Conservation (phyloP, 1,140 invertebrate species). For the Aphelenchoides avenae region DNA sequence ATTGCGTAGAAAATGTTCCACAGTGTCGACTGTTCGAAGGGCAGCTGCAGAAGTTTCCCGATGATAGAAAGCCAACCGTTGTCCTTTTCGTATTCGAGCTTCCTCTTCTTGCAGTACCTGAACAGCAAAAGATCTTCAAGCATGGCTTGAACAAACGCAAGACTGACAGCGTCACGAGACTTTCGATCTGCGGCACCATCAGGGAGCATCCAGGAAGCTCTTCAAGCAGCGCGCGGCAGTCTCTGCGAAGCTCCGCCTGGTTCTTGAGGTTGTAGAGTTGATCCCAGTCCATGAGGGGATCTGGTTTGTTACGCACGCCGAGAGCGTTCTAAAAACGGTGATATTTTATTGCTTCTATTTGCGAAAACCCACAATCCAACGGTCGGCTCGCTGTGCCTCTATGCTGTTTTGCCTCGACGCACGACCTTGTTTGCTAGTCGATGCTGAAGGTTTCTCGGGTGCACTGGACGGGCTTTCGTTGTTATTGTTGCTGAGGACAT, state of each 20-base stretch:
- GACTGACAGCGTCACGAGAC: no score
- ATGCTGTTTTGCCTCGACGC: no score
- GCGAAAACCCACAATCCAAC: no score
- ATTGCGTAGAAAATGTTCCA: conserved; percentile 92
- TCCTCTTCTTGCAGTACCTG: conserved; percentile 82
- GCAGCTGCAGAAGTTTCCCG: conserved; percentile 78
- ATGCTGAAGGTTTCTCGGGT: no score
- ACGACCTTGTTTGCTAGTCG: no score
- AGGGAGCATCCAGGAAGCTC: conserved; percentile 8
- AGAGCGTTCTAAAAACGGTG: conserved; percentile 51
- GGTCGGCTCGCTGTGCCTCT: no score
- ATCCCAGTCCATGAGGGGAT: conserved; percentile 69
- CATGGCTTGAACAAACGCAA: conserved; percentile 17
- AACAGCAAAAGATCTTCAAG: conserved; percentile 90
- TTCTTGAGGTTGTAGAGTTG: conserved; percentile 92
- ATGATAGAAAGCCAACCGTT: conserved; percentile 91
- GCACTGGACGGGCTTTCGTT: no score
- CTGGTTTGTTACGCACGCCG: conserved; percentile 53
- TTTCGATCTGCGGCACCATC: conserved; percentile 30
- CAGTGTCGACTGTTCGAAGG: conserved; percentile 76
- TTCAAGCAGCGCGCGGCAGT: conserved; percentile 81
- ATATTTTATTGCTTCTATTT: no score
- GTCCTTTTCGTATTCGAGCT: conserved; percentile 70
- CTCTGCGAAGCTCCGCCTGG: conserved; percentile 79
- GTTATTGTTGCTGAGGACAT: conserved; percentile 6